phyloP scores from a whole-genome alignment of 2,797 vertebrate species.

The Parotocinclus haroldoi region DNA sequence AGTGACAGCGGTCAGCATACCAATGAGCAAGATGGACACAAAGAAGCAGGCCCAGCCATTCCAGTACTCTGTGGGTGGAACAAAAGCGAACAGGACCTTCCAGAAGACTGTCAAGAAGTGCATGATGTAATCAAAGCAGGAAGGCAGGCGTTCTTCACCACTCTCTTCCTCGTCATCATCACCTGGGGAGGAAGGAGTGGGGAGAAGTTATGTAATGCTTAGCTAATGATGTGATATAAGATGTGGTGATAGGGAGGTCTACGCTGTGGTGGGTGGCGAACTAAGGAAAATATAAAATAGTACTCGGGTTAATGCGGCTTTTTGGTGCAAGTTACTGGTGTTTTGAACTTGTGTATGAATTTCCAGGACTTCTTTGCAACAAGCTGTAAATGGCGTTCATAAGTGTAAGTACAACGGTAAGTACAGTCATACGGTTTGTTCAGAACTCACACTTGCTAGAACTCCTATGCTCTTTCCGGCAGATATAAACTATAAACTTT shows the following conservation, averaged over 20 bases:
- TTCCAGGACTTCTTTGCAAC: too few species aligned
- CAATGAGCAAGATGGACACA: constrained; percentile 82
- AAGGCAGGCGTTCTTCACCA: constrained; percentile 80
- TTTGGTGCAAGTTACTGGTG: too few species aligned
- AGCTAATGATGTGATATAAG: neutral
- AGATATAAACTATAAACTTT: too few species aligned
- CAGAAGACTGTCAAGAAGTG: constrained; percentile 88
- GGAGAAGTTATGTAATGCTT: constrained; percentile 3
- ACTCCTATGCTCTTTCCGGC: too few species aligned
- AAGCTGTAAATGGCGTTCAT: too few species aligned
- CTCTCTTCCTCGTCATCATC: constrained; percentile 84
- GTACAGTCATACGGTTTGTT: too few species aligned
- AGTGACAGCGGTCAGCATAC: constrained; percentile 79
- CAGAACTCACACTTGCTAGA: too few species aligned
- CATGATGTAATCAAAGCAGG: constrained; percentile 89
- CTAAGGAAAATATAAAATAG: neutral
- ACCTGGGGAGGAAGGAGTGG: constrained; percentile 58
- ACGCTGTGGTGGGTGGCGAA: neutral
- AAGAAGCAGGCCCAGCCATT: constrained; percentile 86
- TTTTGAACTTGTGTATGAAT: too few species aligned
- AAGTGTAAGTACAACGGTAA: too few species aligned
- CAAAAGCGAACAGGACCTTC: constrained; percentile 86
- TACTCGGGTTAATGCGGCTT: too few species aligned
- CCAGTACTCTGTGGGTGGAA: constrained; percentile 87
- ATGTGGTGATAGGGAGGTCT: neutral